These are phyloP conservation scores for Harpagifer antarcticus DNA, from an alignment of 2,797 vertebrate species.

Conservation along the genomic window DNA sequence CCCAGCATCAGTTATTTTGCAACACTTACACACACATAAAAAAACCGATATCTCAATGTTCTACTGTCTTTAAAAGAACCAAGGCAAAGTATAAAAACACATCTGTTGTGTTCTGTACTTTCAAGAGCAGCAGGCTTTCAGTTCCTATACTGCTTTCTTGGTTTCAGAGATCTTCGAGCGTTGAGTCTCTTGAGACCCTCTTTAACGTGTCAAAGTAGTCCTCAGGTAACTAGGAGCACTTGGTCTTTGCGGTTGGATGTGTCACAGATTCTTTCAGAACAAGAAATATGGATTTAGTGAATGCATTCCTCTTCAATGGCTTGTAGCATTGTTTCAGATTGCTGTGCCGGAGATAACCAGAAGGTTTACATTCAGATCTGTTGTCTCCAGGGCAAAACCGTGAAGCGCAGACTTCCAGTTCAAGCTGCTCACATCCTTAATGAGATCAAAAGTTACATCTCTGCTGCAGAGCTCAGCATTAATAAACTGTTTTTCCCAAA, in stretches of 20 bases:
- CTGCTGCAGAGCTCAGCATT: neutral
- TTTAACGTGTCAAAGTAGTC: constrained; percentile 62
- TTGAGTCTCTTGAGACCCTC: constrained; percentile 35
- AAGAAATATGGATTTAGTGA: constrained; percentile 34
- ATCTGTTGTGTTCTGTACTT: constrained; percentile 29
- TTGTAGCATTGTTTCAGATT: constrained; percentile 31
- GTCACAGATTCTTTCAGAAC: constrained; percentile 54
- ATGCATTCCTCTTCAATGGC: constrained; percentile 20
- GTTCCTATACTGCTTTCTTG: constrained; percentile 34
- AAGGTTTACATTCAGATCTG: constrained; percentile 19
- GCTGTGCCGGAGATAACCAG: constrained; percentile 30
- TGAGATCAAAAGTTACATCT: constrained; percentile 10
- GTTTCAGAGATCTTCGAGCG: constrained; percentile 50
- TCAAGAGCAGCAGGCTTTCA: constrained; percentile 17
- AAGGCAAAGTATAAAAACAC: constrained; percentile 14
- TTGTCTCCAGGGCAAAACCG: constrained; percentile 3
- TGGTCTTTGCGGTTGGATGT: constrained; percentile 50
- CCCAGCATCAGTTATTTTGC: constrained; percentile 17
- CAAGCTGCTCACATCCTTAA: constrained; percentile 10
- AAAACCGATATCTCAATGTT: constrained; percentile 19
- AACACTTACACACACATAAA: neutral
- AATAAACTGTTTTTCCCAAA: constrained; percentile 13
- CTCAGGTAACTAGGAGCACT: constrained; percentile 54
- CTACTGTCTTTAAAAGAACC: constrained; percentile 18
- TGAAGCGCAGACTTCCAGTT: constrained; percentile 25